phyloP scores from a whole-genome alignment of 2,113 vertebrate genomes.

The Polypterus bichir region DNA sequence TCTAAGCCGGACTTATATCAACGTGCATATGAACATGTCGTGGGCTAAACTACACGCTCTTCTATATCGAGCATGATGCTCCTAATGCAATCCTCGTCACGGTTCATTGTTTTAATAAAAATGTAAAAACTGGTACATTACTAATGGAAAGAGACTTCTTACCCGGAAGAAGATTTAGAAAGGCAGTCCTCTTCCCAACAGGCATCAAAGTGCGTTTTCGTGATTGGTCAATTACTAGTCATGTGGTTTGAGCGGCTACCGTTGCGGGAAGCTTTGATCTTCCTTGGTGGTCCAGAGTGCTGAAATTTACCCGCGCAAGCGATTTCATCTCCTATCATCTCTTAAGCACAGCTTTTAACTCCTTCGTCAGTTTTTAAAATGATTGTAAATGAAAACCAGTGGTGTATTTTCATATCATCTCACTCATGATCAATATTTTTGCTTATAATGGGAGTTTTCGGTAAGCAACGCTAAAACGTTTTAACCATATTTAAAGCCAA shows the following conservation, averaged over 20 bases:
- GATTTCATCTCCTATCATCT: constrained; percentile 5
- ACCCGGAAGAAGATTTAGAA: too few species aligned
- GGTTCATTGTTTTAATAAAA: too few species aligned
- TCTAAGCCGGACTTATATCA: too few species aligned
- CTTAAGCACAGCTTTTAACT: constrained; percentile 1
- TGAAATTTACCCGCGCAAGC: background rate
- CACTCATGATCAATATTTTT: constrained; percentile 3
- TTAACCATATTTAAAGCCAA: background rate
- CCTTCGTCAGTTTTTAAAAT: background rate
- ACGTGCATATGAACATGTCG: too few species aligned
- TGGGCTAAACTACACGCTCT: too few species aligned
- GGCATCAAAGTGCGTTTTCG: background rate
- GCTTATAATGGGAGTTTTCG: constrained; percentile 5
- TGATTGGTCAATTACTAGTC: constrained; percentile 3
- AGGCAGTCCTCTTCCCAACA: background rate
- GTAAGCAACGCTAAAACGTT: background rate
- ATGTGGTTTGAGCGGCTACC: constrained; percentile 5
- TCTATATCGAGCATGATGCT: too few species aligned
- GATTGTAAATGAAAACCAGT: too few species aligned
- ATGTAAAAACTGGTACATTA: too few species aligned
- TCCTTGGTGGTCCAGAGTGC: constrained; percentile 32
- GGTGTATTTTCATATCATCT: too few species aligned
- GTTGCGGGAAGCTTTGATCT: constrained; percentile 42
- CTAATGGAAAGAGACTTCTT: too few species aligned
- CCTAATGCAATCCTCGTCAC: too few species aligned